phyloP scores from a whole-genome alignment of 2,888 invertebrate species.

The Abrostola tripartita region DNA sequence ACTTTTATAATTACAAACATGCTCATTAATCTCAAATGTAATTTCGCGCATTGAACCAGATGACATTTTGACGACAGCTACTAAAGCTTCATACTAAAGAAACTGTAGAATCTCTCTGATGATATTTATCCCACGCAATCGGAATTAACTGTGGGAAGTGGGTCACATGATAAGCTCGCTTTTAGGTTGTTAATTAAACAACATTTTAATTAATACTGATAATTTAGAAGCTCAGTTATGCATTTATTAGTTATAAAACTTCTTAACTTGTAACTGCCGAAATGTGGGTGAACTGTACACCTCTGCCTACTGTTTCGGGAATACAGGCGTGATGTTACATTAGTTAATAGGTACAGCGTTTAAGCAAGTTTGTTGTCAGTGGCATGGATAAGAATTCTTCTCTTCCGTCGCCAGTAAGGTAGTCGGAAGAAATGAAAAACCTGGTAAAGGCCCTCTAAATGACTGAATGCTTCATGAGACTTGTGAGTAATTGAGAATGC shows the following conservation, averaged over 20 bases:
- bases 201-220: not conserved
- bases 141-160: slow-evolving; percentile 28
- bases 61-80: slow-evolving; percentile 28
- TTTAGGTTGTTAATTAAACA: not conserved
- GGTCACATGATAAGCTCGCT: slow-evolving; percentile 6
- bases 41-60: slow-evolving; percentile 30
- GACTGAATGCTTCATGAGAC: too few species aligned
- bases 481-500: too few species aligned
- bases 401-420: too few species aligned
- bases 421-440: too few species aligned
- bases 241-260: not conserved
- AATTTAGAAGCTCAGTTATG: not conserved
- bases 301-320: too few species aligned
- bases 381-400: too few species aligned
- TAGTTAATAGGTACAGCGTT: too few species aligned
- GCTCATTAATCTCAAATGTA: not conserved
- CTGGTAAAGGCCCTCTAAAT: too few species aligned
- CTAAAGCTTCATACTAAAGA: slow-evolving; percentile 39
- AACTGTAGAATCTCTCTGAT: slow-evolving; percentile 3
- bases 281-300: too few species aligned
- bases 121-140: slow-evolving; percentile 14
- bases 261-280: too few species aligned
- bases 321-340: too few species aligned
- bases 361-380: too few species aligned
- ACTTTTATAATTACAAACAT: not conserved